A percentile compares a stretch with the other conserved stretches of the same genome.
phyloP scores from a whole-genome alignment of 1,140 invertebrate genomes.

The Pseudomyrmex dendroicus region DNA sequence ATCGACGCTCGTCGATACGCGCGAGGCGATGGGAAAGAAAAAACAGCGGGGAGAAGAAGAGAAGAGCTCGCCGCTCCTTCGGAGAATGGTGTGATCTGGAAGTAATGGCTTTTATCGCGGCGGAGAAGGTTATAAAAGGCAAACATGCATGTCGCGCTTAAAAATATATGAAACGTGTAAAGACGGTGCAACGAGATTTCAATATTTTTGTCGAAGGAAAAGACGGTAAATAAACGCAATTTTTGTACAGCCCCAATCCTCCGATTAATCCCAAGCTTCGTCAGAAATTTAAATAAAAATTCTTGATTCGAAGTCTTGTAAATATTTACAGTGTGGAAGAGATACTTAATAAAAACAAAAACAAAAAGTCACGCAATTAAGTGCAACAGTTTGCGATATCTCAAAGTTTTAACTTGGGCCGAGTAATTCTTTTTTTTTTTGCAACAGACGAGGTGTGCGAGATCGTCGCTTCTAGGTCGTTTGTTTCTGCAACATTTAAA shows the following conservation, averaged over 20 bases:
- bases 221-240: too few relatives aligned
- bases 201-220: too few relatives aligned
- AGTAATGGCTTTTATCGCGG: slow-evolving; percentile 37
- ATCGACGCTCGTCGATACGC: neutral
- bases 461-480: neutral
- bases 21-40: slow-evolving; percentile 28
- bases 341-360: too few relatives aligned
- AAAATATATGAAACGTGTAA: neutral
- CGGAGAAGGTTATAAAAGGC: slow-evolving; percentile 34
- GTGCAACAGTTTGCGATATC: too few relatives aligned
- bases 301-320: too few relatives aligned
- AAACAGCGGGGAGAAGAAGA: slow-evolving; percentile 6
- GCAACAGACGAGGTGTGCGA: too few relatives aligned
- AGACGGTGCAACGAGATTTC: too few relatives aligned
- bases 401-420: neutral
- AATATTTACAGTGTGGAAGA: too few relatives aligned
- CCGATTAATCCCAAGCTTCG: too few relatives aligned
- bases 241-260: too few relatives aligned
- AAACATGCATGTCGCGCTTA: slow-evolving; percentile 7
- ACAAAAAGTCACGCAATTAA: too few relatives aligned
- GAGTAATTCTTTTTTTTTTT: neutral
- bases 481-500: slow-evolving; percentile 34
- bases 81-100: slow-evolving; percentile 40
- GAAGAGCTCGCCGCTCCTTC: slow-evolving; percentile 17
- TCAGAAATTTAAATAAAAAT: too few relatives aligned